Evolutionary conservation across 1,140 invertebrate genomes (phyloP).

Genomic region (Lasaia peninsularis): DNA sequence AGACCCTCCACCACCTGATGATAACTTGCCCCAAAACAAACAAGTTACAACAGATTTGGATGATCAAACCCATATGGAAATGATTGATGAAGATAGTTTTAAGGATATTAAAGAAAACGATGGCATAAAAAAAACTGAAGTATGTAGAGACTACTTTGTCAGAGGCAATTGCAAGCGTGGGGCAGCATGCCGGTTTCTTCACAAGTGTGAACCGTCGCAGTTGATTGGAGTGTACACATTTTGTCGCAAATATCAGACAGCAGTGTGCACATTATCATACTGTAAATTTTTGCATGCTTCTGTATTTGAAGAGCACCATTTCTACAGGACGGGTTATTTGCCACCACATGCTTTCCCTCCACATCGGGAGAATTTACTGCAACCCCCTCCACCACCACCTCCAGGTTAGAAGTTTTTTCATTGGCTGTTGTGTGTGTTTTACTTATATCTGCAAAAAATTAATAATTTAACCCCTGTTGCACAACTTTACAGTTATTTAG

Average conservation of each 20-base stretch:
- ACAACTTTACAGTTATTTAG: too few relatives aligned
- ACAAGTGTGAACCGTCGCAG: constrained; percentile 42
- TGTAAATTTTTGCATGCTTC: constrained; percentile 56
- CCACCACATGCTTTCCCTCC: constrained; percentile 41
- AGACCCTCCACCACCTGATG: constrained; percentile 32
- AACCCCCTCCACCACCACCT: constrained; percentile 29
- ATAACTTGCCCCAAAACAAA: background rate
- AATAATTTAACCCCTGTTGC: too few relatives aligned
- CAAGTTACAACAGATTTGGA: constrained; percentile 11
- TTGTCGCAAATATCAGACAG: constrained; percentile 51
- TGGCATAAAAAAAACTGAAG: constrained; percentile 17
- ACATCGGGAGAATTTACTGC: constrained; percentile 26
- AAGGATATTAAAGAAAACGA: background rate
- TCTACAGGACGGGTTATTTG: constrained; percentile 43
- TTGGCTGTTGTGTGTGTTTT: too few relatives aligned
- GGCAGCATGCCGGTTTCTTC: constrained; percentile 39
- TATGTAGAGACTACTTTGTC: constrained; percentile 43
- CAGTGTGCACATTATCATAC: constrained; percentile 33
- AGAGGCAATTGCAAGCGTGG: constrained; percentile 44
- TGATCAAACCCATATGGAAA: background rate
- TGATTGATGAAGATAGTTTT: background rate
- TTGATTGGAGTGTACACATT: constrained; percentile 44
- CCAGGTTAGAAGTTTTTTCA: too few relatives aligned
- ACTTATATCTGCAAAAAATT: too few relatives aligned
- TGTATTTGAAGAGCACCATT: constrained; percentile 52